Conservation (phyloP, 2,113 vertebrate genomes). For the Dolichallabes microphthalmus region DNA sequence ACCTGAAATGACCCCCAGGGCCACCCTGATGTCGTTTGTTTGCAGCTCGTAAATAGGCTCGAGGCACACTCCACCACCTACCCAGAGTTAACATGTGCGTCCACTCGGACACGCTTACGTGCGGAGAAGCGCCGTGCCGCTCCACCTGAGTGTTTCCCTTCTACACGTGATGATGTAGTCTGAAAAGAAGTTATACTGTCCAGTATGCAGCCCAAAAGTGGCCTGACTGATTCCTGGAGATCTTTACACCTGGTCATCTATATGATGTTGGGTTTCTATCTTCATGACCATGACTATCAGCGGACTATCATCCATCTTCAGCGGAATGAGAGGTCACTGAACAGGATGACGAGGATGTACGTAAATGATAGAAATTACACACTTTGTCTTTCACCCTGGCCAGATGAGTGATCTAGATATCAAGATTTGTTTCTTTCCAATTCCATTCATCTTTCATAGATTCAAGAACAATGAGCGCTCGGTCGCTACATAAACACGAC, state of each 20-base stretch:
- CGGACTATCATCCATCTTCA: too few species aligned
- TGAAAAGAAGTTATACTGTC: background rate
- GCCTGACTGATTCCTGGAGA: background rate
- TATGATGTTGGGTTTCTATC: background rate
- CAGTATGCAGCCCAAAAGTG: too few species aligned
- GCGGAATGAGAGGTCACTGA: background rate
- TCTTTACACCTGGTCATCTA: background rate
- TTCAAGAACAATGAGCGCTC: background rate
- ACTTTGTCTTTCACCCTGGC: background rate
- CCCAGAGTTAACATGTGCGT: constrained; percentile 1
- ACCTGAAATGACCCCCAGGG: constrained; percentile 51
- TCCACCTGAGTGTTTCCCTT: background rate
- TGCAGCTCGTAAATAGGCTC: constrained; percentile 23
- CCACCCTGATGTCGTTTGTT: constrained; percentile 62
- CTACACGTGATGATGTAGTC: constrained; percentile 51
- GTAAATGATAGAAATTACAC: background rate
- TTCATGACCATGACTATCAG: background rate
- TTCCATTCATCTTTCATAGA: background rate
- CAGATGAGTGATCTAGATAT: background rate
- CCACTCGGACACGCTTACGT: background rate
- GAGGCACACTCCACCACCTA: background rate
- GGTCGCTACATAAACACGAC: background rate
- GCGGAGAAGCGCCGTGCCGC: background rate
- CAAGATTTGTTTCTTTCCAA: background rate
- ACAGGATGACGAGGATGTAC: background rate